A percentile compares a stretch with the other conserved stretches of the same genome.
These are phyloP conservation scores for Phoenicopterus ruber DNA, from an alignment of 2,113 vertebrate genomes.

Conservation along the genomic window DNA sequence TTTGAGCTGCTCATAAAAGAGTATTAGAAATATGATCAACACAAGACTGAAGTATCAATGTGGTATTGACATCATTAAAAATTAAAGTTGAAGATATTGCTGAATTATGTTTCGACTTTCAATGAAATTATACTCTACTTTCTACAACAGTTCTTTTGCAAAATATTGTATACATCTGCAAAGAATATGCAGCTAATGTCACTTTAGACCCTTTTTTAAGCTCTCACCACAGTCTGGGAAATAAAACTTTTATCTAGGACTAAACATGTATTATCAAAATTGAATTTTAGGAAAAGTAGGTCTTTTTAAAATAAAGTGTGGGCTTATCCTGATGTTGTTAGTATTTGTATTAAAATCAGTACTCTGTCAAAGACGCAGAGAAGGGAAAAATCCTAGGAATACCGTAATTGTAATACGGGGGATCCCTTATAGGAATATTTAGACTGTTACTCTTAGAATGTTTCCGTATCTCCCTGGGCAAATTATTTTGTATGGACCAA, in stretches of 20 bases:
- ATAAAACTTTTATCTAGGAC: neutral
- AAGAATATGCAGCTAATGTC: neutral
- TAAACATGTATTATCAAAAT: neutral
- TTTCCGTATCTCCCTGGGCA: neutral
- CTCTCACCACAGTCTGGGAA: neutral
- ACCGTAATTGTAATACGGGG: neutral
- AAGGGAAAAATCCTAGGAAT: neutral
- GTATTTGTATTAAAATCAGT: neutral
- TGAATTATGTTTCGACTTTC: neutral
- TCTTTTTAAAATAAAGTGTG: neutral
- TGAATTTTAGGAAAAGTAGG: neutral
- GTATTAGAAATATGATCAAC: slow-evolving; percentile 10
- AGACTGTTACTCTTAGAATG: neutral
- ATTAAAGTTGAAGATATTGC: neutral
- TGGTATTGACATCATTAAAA: neutral
- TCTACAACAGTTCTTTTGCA: neutral
- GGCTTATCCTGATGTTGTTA: neutral
- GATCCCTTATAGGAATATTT: neutral
- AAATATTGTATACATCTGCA: neutral
- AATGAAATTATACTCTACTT: neutral
- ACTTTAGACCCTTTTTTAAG: neutral
- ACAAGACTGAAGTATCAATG: neutral
- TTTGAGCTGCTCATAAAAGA: neutral
- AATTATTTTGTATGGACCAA: neutral
- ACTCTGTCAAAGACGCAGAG: neutral